Percentiles rank a stretch among this genome's conserved stretches.
Evolutionary conservation across 1,140 invertebrate species (phyloP).

Genomic region (Drepana arcuata): DNA sequence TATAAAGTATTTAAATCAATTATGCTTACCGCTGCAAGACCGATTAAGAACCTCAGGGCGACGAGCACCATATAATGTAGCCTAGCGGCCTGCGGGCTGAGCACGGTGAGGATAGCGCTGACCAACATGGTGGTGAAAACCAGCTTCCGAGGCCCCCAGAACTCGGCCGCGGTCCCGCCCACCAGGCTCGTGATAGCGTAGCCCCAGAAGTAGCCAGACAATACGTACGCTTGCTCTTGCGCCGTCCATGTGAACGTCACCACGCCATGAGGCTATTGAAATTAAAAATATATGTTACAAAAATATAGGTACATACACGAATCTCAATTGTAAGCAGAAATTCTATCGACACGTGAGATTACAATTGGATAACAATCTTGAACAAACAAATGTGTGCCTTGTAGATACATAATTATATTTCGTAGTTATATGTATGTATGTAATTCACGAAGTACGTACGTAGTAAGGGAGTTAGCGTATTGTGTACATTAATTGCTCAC

Average conservation of each 20-base stretch:
- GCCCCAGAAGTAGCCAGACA: conserved; percentile 60
- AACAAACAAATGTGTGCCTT: no score
- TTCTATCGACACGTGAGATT: no score
- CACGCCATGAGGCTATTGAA: conserved; percentile 49
- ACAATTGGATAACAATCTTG: no score
- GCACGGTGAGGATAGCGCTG: conserved; percentile 78
- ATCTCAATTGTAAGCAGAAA: no score
- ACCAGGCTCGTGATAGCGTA: conserved; percentile 74
- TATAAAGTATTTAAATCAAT: no score
- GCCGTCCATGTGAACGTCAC: conserved; percentile 49
- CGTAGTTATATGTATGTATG: no score
- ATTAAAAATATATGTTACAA: conserved; percentile 9
- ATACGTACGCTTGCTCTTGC: conserved; percentile 50
- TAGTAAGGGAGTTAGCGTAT: no score
- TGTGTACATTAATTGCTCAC: no score
- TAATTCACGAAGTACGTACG: no score
- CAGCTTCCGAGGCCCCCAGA: conserved; percentile 80
- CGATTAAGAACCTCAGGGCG: conserved; percentile 76
- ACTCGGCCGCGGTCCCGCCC: conserved; percentile 81
- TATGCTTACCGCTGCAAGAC: conserved; percentile 78
- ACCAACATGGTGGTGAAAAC: conserved; percentile 79
- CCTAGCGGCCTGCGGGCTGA: conserved; percentile 77
- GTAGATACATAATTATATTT: no score
- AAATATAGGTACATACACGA: no score
- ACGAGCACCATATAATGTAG: conserved; percentile 76